phyloP scores from a whole-genome alignment of 1,140 invertebrate genomes.

The Amyelois transitella region DNA sequence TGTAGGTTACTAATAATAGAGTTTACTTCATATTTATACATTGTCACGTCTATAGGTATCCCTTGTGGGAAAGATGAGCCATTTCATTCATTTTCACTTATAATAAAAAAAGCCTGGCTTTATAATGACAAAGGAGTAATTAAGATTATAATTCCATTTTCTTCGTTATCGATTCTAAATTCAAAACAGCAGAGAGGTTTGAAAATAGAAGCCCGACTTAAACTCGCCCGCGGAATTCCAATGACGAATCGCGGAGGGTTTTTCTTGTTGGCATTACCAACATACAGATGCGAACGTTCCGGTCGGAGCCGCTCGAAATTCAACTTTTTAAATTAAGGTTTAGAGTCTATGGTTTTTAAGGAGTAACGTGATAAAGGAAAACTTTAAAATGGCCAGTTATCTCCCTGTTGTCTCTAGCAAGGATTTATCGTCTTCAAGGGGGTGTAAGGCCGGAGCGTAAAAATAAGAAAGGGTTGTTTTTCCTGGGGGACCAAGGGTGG shows the following conservation, averaged over 20 bases:
- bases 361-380: conserved; percentile 7
- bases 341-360: conserved; percentile 8
- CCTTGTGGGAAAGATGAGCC: too few species aligned
- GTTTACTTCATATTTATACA: too few species aligned
- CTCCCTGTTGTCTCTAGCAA: conserved; percentile 64
- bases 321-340: conserved; percentile 7
- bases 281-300: conserved; percentile 11
- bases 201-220: conserved; percentile 52
- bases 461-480: conserved; percentile 73
- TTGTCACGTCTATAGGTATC: too few species aligned
- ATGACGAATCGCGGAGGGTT: conserved; percentile 68
- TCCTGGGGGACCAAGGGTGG: conserved; percentile 50
- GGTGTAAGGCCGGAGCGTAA: conserved; percentile 48
- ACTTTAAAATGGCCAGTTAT: conserved; percentile 42
- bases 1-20: too few species aligned
- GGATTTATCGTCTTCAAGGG: conserved; percentile 69
- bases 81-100: too few species aligned
- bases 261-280: conserved; percentile 58
- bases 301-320: conserved; percentile 7
- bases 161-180: conserved; percentile 21
- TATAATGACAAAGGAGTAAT: too few species aligned
- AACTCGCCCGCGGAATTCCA: conserved; percentile 64
- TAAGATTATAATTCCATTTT: neutral
- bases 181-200: conserved; percentile 31
- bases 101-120: too few species aligned